These are phyloP conservation scores for Branchipolynoe longqiensis DNA, from an alignment of 2,888 invertebrate genomes.

Conservation along the genomic window DNA sequence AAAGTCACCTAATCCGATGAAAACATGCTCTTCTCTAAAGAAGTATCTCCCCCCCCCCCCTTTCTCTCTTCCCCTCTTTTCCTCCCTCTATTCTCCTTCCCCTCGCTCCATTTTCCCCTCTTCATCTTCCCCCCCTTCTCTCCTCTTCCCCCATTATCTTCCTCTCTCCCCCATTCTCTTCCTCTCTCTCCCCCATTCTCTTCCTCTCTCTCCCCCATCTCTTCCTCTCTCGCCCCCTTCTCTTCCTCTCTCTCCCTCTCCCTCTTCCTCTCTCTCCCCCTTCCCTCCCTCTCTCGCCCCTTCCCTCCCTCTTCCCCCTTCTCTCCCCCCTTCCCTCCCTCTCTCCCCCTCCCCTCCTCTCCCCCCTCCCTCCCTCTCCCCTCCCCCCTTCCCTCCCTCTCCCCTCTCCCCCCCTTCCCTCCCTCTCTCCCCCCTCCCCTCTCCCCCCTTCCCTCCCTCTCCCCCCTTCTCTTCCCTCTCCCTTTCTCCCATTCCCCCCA, in stretches of 20 bases:
- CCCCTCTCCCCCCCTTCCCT: slow-evolving; percentile 18
- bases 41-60: too few relatives aligned
- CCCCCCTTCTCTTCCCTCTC: background rate
- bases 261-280: background rate
- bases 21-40: too few relatives aligned
- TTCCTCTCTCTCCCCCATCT: background rate
- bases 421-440: slow-evolving; percentile 34
- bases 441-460: background rate
- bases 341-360: slow-evolving; percentile 58
- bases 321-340: slow-evolving; percentile 57
- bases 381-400: slow-evolving; percentile 22
- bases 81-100: background rate
- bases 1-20: too few relatives aligned
- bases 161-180: background rate
- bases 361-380: background rate
- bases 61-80: background rate
- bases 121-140: background rate
- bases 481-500: background rate
- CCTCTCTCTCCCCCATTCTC: background rate
- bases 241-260: background rate
- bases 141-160: background rate
- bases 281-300: background rate
- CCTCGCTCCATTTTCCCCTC: background rate
- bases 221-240: background rate
- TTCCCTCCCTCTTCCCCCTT: slow-evolving; percentile 47